Base-by-base conservation (phyloP, 2,797 vertebrate species). In the Dromococcyx pavoninus region DNA sequence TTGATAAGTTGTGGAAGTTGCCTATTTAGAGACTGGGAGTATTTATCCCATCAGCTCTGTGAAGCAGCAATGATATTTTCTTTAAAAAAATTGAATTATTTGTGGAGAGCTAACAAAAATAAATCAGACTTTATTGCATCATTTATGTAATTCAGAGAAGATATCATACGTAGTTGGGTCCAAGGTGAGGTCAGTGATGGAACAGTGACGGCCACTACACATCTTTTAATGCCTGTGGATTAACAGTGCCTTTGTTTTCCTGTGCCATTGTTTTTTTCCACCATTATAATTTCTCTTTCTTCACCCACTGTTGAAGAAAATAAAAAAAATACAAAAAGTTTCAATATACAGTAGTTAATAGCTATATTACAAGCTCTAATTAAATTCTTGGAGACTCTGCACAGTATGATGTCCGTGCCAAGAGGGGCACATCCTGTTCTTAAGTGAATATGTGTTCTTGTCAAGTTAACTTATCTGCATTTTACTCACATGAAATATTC, bases 401-500 rank as follows among this genome's bases (percentile, higher is more conserved):
- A 75, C 69, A 95, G 82, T 81, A 37, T 88, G 86, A 80, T 91
- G 88, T 88, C 91, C 56, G 88, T 94, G 87, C 88, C 79, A 95
- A 95, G 91, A 95, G 88, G 95, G 91, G 94, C 66, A 74, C 60
- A 94, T 70, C 86, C 89, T 7, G 1, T 94, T 86, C 91, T 97
- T 96, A 95, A 91, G 91, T 90, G 95, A 95, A 71, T 91, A 69
- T 62, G 78, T 78, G 66, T 79, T 94, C 69, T 90, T 96, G 94
- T 85, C 86, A 95, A 88, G 79, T 96, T 96, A 95, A 95, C 79
- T 91, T 93, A 91, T 8, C 70, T 25, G 3, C 18, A 64, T 92
- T 96, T 96, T 94, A 43, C 69, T 95, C 79, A 87, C 84, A 96
- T 96, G 95, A 89, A 96, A 76, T 89, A 89, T 91, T 94, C 82